These are phyloP conservation scores for Pygoscelis adeliae DNA, from an alignment of 2,113 vertebrate genomes.

Conservation along the genomic window DNA sequence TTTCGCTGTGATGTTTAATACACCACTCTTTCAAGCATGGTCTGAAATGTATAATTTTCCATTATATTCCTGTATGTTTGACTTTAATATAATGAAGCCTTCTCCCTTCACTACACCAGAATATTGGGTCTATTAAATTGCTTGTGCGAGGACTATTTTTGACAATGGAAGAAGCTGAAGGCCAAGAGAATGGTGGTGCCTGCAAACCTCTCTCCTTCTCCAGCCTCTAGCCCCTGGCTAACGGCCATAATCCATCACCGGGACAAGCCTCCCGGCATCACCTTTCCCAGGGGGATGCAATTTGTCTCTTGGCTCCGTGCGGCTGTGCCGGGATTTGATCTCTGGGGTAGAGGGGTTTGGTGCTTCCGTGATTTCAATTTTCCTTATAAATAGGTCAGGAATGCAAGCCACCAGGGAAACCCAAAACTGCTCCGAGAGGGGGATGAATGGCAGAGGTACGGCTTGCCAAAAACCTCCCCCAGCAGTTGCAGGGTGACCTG, in stretches of 20 bases:
- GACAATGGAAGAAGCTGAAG: slow-evolving; percentile 26
- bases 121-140: slow-evolving; percentile 51
- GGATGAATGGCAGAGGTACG: neutral
- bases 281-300: neutral
- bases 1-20: slow-evolving; percentile 57
- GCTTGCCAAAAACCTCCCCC: neutral
- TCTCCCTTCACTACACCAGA: slow-evolving; percentile 64
- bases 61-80: slow-evolving; percentile 71
- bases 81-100: slow-evolving; percentile 71
- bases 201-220: neutral
- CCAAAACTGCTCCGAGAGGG: neutral
- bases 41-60: slow-evolving; percentile 72
- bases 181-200: neutral
- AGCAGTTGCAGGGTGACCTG: neutral
- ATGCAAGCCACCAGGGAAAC: neutral
- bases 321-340: neutral
- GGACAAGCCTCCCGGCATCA: neutral
- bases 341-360: neutral
- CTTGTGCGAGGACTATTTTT: neutral
- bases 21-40: slow-evolving; percentile 17
- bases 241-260: neutral
- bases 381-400: neutral
- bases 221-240: neutral
- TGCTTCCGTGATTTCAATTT: neutral
- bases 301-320: neutral